Evolutionary conservation across 2,888 invertebrate species (phyloP).

Genomic region (Kryphioiulus occultus): DNA sequence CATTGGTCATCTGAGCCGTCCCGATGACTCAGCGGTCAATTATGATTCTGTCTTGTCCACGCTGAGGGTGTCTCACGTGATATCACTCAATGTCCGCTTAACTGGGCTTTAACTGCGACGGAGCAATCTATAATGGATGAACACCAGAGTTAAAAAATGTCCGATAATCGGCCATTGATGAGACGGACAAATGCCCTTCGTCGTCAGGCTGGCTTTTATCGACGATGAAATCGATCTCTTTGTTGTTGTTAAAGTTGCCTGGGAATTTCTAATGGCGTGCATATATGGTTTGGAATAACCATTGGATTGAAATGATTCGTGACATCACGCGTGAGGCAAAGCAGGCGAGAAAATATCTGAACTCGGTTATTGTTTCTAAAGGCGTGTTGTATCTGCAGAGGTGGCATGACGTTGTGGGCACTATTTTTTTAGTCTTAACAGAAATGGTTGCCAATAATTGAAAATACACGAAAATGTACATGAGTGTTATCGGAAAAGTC

Average conservation of each 20-base stretch:
- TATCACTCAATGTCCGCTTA: background rate
- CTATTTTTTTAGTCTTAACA: no score
- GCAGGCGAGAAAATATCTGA: no score
- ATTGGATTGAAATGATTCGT: background rate
- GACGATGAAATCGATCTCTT: background rate
- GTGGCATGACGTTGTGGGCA: no score
- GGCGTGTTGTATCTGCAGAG: no score
- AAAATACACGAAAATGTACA: no score
- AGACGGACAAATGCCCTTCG: background rate
- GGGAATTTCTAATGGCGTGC: background rate
- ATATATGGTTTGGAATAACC: background rate
- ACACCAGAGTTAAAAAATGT: background rate
- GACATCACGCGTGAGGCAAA: background rate
- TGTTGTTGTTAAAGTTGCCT: background rate
- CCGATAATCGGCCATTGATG: background rate
- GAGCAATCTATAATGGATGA: background rate
- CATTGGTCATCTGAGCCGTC: background rate
- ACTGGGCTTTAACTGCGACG: background rate
- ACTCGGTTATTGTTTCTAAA: no score
- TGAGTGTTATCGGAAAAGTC: no score
- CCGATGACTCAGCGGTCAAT: conserved; percentile 1
- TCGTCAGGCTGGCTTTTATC: background rate
- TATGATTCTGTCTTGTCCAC: background rate
- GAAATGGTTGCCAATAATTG: no score
- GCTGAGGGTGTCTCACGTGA: background rate